These are phyloP conservation scores for Sthenelais limicola DNA, from an alignment of 2,888 invertebrate species.

Conservation along the genomic window DNA sequence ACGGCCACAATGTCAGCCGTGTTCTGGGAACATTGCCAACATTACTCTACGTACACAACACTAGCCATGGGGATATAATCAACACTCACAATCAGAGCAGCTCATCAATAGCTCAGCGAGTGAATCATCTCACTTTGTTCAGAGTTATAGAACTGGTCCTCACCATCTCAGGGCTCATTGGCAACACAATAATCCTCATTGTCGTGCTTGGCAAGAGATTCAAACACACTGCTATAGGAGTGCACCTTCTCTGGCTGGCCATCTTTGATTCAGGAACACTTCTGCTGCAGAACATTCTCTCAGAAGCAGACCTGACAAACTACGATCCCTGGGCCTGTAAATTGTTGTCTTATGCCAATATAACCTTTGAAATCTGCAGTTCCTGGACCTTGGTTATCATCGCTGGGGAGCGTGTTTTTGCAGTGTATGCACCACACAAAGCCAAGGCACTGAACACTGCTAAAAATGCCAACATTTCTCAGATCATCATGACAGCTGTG, in stretches of 20 bases:
- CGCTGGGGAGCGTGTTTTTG: conserved; percentile 3
- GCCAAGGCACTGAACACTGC: not conserved
- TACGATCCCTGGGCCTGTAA: not conserved
- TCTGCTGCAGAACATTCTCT: not conserved
- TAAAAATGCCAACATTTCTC: not conserved
- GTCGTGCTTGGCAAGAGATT: not conserved
- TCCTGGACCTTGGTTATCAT: conserved; percentile 9
- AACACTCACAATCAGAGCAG: too few relatives aligned
- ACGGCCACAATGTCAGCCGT: too few relatives aligned
- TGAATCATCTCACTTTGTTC: too few relatives aligned
- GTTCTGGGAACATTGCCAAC: too few relatives aligned
- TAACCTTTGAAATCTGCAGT: too few relatives aligned
- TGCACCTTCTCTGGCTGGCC: conserved; percentile 9
- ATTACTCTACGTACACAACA: too few relatives aligned
- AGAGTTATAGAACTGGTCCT: not conserved
- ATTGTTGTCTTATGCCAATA: not conserved
- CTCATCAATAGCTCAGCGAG: too few relatives aligned
- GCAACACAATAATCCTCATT: not conserved
- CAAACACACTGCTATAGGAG: conserved; percentile 1
- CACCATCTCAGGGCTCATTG: not conserved
- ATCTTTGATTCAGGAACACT: not conserved
- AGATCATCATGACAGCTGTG: not conserved
- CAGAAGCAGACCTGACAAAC: not conserved
- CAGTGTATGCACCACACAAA: conserved; percentile 11
- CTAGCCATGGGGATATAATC: too few relatives aligned